Conservation (phyloP, 2,888 invertebrate genomes). For the Falcaria lacertinaria region DNA sequence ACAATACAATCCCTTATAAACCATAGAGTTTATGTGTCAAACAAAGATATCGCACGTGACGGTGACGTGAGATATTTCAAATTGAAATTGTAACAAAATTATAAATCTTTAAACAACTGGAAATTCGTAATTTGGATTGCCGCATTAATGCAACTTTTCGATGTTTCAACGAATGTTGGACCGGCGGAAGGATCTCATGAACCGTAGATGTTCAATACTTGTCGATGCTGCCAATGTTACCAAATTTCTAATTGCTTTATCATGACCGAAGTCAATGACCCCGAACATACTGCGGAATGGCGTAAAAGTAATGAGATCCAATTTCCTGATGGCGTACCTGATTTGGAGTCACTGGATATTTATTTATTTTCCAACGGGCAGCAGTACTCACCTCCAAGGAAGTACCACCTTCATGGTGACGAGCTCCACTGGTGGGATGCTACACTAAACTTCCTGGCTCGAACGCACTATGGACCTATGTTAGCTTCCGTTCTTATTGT, state of each 20-base stretch:
- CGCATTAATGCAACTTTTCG: too few relatives aligned
- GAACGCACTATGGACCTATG: constrained; percentile 51
- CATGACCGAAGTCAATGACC: background rate
- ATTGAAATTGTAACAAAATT: too few relatives aligned
- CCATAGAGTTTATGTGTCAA: too few relatives aligned
- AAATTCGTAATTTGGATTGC: too few relatives aligned
- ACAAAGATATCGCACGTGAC: too few relatives aligned
- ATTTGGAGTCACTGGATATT: constrained; percentile 50
- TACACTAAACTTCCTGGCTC: constrained; percentile 44
- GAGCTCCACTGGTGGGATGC: constrained; percentile 49
- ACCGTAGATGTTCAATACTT: background rate
- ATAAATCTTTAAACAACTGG: too few relatives aligned
- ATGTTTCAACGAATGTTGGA: too few relatives aligned
- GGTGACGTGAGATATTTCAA: too few relatives aligned
- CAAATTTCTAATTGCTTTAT: background rate
- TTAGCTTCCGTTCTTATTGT: constrained; percentile 23
- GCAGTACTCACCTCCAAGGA: constrained; percentile 56
- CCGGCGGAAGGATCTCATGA: too few relatives aligned
- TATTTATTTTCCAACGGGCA: constrained; percentile 63
- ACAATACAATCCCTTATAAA: too few relatives aligned
- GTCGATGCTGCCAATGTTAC: background rate
- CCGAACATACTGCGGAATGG: background rate
- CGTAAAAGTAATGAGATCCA: constrained; percentile 18
- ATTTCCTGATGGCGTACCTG: constrained; percentile 17
- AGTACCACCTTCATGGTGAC: constrained; percentile 47